phyloP scores from a whole-genome alignment of 2,113 vertebrate species.

The Grantiella picta region DNA sequence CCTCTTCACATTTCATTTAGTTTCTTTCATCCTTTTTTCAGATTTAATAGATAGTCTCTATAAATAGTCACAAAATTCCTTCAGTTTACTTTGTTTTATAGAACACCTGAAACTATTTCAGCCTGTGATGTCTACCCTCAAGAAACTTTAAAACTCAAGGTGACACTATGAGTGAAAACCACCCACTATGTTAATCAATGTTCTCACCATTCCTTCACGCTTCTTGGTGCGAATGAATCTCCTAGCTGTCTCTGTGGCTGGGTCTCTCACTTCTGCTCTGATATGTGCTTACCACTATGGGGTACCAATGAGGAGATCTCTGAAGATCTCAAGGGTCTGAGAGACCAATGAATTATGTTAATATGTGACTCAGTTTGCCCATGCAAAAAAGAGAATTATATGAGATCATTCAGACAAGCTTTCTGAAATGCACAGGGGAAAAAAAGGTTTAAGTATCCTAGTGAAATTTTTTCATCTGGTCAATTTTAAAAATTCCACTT shows the following conservation, averaged over 20 bases:
- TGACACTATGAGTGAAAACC: background rate
- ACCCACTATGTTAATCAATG: background rate
- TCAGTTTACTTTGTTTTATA: background rate
- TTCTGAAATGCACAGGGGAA: background rate
- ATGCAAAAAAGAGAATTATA: background rate
- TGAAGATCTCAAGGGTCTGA: background rate
- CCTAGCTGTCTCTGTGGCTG: background rate
- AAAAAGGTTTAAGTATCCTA: background rate
- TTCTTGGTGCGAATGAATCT: background rate
- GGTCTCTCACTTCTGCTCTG: background rate
- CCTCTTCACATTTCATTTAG: background rate
- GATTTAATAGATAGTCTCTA: background rate
- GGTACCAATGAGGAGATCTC: background rate
- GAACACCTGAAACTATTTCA: background rate
- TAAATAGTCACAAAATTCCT: background rate
- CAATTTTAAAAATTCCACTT: background rate
- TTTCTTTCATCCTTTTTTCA: background rate
- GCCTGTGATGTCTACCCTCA: background rate
- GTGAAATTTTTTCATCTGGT: background rate
- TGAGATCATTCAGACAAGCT: background rate
- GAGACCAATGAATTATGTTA: background rate
- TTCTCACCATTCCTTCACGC: background rate
- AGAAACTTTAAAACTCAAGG: background rate
- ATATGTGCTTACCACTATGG: background rate
- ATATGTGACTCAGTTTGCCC: background rate